Evolutionary conservation across 1,140 invertebrate species (phyloP).

Genomic region (Magallana gigas): DNA sequence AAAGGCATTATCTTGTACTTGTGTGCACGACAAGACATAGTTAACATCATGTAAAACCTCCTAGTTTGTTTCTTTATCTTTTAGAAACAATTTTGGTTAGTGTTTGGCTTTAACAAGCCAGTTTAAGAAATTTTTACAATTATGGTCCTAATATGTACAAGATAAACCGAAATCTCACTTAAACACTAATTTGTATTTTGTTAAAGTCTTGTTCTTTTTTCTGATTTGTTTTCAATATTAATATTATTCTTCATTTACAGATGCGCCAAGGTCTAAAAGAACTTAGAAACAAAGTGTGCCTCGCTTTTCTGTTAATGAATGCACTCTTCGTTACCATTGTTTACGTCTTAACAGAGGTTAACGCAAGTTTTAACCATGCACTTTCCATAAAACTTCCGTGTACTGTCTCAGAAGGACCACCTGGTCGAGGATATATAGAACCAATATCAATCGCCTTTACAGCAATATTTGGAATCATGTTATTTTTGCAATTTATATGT

Average conservation of each 20-base stretch:
- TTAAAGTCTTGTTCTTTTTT: too few relatives aligned
- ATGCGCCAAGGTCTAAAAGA: conserved; percentile 90
- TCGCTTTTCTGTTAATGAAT: conserved; percentile 76
- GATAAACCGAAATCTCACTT: too few relatives aligned
- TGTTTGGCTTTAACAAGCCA: too few relatives aligned
- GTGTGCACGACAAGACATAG: too few relatives aligned
- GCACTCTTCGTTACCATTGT: conserved; percentile 75
- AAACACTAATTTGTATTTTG: too few relatives aligned
- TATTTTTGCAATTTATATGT: conserved; percentile 80
- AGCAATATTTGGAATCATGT: conserved; percentile 79
- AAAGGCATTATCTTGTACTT: too few relatives aligned
- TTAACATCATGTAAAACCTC: too few relatives aligned
- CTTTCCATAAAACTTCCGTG: conserved; percentile 64
- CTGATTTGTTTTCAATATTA: too few relatives aligned
- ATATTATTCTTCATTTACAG: background rate
- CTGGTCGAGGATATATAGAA: conserved; percentile 67
- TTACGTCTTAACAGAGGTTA: conserved; percentile 63
- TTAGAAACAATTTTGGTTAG: too few relatives aligned
- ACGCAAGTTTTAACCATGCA: conserved; percentile 55
- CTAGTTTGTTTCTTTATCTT: too few relatives aligned
- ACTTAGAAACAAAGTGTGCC: conserved; percentile 90
- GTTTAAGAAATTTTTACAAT: too few relatives aligned
- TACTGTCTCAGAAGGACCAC: conserved; percentile 25
- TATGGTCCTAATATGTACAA: too few relatives aligned
- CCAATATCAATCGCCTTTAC: conserved; percentile 80